phyloP scores from a whole-genome alignment of 1,140 invertebrate species.

The Myzus persicae region DNA sequence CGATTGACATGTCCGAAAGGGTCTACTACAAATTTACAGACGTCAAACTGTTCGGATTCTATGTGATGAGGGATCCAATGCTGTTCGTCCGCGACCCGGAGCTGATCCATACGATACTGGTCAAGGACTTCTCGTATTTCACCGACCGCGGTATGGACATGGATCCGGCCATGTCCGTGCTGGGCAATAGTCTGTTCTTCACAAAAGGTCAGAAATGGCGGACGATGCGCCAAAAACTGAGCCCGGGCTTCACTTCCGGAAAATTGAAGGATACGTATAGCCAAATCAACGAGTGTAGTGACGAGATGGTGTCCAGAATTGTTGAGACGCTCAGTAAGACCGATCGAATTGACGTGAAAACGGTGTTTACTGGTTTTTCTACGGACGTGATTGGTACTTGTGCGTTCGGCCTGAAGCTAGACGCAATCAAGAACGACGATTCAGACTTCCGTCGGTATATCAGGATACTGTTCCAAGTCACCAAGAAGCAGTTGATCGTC shows the following conservation, averaged over 20 bases:
- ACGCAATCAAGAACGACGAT: constrained; percentile 67
- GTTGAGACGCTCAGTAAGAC: not conserved
- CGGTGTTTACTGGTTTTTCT: constrained; percentile 66
- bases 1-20: not conserved
- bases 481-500: not conserved
- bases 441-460: constrained; percentile 64
- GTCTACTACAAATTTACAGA: constrained; percentile 56
- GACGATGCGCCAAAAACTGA: constrained; percentile 66
- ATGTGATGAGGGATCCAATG: constrained; percentile 61
- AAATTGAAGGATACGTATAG: constrained; percentile 70
- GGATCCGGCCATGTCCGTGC: constrained; percentile 63
- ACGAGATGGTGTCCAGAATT: not conserved
- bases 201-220: constrained; percentile 67
- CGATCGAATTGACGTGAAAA: constrained; percentile 66
- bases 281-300: constrained; percentile 65
- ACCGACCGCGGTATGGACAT: constrained; percentile 60
- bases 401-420: constrained; percentile 70
- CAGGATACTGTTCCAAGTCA: not conserved
- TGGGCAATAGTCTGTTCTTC: constrained; percentile 68
- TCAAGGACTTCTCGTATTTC: constrained; percentile 65
- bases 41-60: constrained; percentile 61
- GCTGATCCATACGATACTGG: constrained; percentile 63
- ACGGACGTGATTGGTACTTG: constrained; percentile 69
- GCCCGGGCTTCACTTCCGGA: constrained; percentile 69
- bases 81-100: constrained; percentile 63